These are phyloP conservation scores for Hydrolagus affinis DNA, from an alignment of 2,113 vertebrate species.

Conservation along the genomic window DNA sequence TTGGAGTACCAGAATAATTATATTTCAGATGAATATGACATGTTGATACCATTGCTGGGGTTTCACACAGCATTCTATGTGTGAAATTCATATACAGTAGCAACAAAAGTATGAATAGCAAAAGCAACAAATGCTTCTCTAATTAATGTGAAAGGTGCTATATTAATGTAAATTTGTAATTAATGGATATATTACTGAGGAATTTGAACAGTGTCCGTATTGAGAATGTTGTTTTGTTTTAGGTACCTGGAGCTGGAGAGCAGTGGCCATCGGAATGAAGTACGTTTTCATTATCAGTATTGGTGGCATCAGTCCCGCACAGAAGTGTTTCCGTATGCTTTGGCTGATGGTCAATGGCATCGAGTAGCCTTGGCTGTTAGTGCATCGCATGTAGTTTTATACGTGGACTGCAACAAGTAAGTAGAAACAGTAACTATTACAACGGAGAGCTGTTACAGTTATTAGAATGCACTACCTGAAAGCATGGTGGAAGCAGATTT, in stretches of 20 bases:
- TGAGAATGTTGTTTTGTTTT: constrained; percentile 36
- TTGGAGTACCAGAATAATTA: background rate
- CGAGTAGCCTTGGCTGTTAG: constrained; percentile 85
- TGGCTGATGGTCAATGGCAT: constrained; percentile 94
- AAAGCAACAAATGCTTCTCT: background rate
- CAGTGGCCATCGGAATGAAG: constrained; percentile 88
- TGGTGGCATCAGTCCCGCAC: constrained; percentile 76
- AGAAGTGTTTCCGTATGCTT: constrained; percentile 87
- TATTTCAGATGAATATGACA: background rate
- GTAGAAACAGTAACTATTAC: constrained; percentile 32
- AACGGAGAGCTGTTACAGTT: too few species aligned
- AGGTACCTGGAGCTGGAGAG: constrained; percentile 94
- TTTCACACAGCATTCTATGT: background rate
- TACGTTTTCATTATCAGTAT: constrained; percentile 85
- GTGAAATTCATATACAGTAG: background rate
- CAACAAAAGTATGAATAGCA: background rate
- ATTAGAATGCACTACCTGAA: too few species aligned
- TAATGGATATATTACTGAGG: too few species aligned
- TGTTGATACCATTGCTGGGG: background rate
- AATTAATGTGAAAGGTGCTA: background rate
- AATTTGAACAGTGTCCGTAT: background rate
- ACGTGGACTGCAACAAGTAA: constrained; percentile 94
- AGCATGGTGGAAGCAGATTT: too few species aligned
- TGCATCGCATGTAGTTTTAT: constrained; percentile 83
- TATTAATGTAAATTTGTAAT: too few species aligned